phyloP scores from a whole-genome alignment of 2,888 invertebrate genomes.

The Tetranychus piercei region DNA sequence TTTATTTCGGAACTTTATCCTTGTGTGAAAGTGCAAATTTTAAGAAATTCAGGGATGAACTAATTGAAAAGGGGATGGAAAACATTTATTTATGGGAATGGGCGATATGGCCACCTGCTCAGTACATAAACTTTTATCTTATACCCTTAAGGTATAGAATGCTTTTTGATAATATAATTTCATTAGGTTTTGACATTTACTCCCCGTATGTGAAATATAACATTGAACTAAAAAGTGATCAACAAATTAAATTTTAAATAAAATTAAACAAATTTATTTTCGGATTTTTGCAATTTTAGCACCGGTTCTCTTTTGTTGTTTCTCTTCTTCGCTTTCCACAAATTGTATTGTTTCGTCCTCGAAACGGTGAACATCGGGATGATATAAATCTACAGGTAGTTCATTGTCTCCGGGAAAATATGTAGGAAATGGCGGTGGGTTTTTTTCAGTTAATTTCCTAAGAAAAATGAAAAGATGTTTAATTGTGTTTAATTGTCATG shows the following conservation, averaged over 20 bases:
- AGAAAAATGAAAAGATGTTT: constrained; percentile 10
- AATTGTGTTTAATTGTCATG: too few relatives aligned
- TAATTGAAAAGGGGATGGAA: constrained; percentile 49
- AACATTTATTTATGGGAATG: constrained; percentile 67
- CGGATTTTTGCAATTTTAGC: constrained; percentile 19
- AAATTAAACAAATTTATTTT: not conserved
- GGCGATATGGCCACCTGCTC: constrained; percentile 80
- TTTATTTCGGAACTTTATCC: constrained; percentile 57
- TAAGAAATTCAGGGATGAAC: constrained; percentile 46
- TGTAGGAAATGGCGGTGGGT: constrained; percentile 61
- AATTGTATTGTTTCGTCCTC: constrained; percentile 50
- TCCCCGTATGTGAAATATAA: constrained; percentile 57
- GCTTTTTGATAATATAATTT: constrained; percentile 64
- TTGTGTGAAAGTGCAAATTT: constrained; percentile 47
- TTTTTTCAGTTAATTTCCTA: constrained; percentile 26
- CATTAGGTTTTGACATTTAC: constrained; percentile 65
- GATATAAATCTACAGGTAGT: constrained; percentile 52
- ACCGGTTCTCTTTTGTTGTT: constrained; percentile 18
- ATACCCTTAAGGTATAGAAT: constrained; percentile 63
- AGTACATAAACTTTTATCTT: constrained; percentile 74
- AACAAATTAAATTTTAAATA: constrained; percentile 11
- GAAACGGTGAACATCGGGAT: constrained; percentile 55
- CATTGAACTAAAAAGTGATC: constrained; percentile 18
- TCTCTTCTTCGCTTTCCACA: constrained; percentile 32
- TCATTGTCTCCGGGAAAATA: constrained; percentile 42